phyloP scores from a whole-genome alignment of 2,888 invertebrate species.

The Liodrosophila aerea region DNA sequence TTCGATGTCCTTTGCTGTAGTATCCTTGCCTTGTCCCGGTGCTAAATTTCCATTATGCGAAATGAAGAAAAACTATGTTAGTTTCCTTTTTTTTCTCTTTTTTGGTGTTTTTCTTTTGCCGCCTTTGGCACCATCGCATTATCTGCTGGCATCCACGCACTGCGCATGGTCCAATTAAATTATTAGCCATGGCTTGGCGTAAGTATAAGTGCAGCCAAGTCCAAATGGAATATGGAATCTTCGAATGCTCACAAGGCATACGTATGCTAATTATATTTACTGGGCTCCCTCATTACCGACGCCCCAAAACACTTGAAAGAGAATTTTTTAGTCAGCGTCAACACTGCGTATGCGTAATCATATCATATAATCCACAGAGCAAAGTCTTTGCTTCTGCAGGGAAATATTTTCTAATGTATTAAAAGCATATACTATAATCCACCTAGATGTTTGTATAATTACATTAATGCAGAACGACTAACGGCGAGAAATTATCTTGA shows the following conservation, averaged over 20 bases:
- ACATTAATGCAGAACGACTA: too few species aligned
- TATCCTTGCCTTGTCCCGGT: slow-evolving; percentile 25
- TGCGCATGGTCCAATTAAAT: slow-evolving; percentile 74
- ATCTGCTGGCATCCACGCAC: slow-evolving; percentile 49
- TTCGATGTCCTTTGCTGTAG: slow-evolving; percentile 19
- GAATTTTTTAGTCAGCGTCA: slow-evolving; percentile 53
- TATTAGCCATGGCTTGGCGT: slow-evolving; percentile 47
- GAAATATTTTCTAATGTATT: too few species aligned
- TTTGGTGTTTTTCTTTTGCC: too few species aligned
- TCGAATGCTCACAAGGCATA: slow-evolving; percentile 64
- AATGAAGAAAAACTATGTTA: slow-evolving; percentile 65
- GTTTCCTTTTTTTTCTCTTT: slow-evolving; percentile 15
- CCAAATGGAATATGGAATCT: slow-evolving; percentile 64
- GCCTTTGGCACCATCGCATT: slow-evolving; percentile 39
- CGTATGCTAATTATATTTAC: slow-evolving; percentile 68
- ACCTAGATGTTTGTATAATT: too few species aligned
- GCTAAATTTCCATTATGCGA: slow-evolving; percentile 69
- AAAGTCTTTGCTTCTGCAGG: too few species aligned
- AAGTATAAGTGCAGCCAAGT: slow-evolving; percentile 6
- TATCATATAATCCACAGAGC: slow-evolving; percentile 10
- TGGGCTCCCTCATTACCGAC: slow-evolving; percentile 39
- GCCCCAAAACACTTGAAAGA: slow-evolving; percentile 52
- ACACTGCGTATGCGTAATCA: slow-evolving; percentile 51
- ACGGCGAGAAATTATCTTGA: too few species aligned
- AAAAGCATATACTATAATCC: too few species aligned